Conservation (phyloP, 2,888 invertebrate genomes). For the Altica lythri region DNA sequence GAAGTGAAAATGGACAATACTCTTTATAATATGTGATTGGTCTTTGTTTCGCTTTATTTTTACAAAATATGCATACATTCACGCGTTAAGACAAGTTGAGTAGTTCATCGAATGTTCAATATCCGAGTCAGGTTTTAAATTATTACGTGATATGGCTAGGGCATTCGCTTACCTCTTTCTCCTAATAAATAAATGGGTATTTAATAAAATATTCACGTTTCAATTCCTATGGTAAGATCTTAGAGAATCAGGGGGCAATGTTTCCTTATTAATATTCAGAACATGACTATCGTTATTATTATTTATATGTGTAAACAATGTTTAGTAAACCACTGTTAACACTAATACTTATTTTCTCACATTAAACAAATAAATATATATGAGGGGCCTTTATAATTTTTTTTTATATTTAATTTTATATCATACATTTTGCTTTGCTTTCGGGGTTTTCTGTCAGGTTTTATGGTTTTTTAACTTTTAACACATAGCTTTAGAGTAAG, state of each 20-base stretch:
- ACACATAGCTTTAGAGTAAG: no score
- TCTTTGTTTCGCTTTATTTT: conserved; percentile 13
- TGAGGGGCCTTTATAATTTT: no score
- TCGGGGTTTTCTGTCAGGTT: no score
- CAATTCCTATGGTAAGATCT: conserved; percentile 16
- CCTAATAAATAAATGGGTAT: conserved; percentile 13
- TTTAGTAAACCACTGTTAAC: conserved; percentile 1
- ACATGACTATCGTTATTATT: conserved; percentile 11
- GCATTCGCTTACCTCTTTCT: conserved; percentile 17
- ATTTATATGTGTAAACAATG: conserved; percentile 15
- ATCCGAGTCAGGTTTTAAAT: conserved; percentile 13
- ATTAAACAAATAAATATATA: no score
- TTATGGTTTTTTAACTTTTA: no score
- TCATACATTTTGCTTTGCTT: neutral
- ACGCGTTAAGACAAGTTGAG: conserved; percentile 17
- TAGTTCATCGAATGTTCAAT: conserved; percentile 1
- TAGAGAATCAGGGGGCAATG: conserved; percentile 16
- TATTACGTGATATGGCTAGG: conserved; percentile 19
- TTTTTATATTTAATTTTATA: neutral
- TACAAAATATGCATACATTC: conserved; percentile 14
- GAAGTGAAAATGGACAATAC: neutral
- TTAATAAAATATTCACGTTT: conserved; percentile 20
- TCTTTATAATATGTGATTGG: conserved; percentile 5
- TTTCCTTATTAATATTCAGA: conserved; percentile 14
- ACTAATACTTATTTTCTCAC: no score